Evolutionary conservation across 2,888 invertebrate species (phyloP), one percentile per base, ranked within the genome.

Genomic region (Dynastes maya): DNA sequence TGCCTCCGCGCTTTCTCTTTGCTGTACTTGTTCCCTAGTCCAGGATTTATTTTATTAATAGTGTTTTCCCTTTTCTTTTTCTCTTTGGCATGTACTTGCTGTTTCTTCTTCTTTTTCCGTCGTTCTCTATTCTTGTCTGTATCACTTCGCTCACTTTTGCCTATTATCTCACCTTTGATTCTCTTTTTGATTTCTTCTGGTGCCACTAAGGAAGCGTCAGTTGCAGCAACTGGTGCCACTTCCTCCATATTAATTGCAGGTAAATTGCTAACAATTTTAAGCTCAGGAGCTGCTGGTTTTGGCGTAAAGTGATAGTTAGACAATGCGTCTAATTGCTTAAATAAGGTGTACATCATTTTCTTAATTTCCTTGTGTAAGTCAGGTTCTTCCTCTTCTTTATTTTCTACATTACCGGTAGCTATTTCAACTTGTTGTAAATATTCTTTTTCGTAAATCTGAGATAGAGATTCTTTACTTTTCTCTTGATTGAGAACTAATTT

Each of bases 231-330:
- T 0, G 98, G 98, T 0, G 97, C 97, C 6, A 98, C 97, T 89
- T 99, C 99, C 89, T 99, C 99, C 93, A 98, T 95, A 45, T 91
- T 92, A 71, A 99, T 93, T 0, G 98, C 96, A 1, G 98, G 96
- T 80, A 96, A 91, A 87, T 99, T 98, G 79, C 94, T 95, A 4
- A 99, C 91, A 79, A 99, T 95, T 89, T 95, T 96, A 1, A 98
- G 90, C 85, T 99, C 98, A 0, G 97, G 95, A 79, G 93, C 92
- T 0, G 94, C 93, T 78, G 93, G 92, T 90, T 94, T 96, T 0
- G 99, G 98, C 64, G 97, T 97, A 85, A 95, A 99, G 88, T 98
- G 96, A 89, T 95, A 98, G 88, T 99, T 98, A 0, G 95, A 95
- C 13, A 99, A 90, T 0, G 98, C 96, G 89, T 99, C 98, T 58